Evolutionary conservation across 2,113 vertebrate genomes (phyloP).

Genomic region (Phainopepla nitens): DNA sequence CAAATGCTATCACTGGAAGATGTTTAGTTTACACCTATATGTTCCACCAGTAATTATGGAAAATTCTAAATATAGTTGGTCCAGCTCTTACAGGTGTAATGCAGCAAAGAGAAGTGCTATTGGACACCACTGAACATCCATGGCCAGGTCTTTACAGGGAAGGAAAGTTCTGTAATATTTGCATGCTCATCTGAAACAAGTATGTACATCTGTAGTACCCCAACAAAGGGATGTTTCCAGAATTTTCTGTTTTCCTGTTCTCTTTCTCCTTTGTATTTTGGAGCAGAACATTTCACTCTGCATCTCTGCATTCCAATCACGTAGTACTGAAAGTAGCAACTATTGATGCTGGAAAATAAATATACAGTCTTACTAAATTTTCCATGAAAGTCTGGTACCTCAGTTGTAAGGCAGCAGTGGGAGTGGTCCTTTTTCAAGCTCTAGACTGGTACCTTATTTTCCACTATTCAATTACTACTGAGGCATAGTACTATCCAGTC

Average conservation of each 20-base stretch:
- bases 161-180: not conserved
- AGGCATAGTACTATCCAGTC: not conserved
- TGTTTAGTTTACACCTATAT: not conserved
- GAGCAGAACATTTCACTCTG: not conserved
- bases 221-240: not conserved
- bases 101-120: not conserved
- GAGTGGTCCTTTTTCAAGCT: not conserved
- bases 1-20: not conserved
- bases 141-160: not conserved
- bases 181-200: not conserved
- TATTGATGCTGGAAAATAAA: not conserved
- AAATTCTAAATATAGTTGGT: not conserved
- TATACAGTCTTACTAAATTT: not conserved
- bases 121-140: not conserved
- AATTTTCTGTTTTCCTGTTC: not conserved
- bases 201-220: not conserved
- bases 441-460: not conserved
- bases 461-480: not conserved
- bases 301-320: not conserved
- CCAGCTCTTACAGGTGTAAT: not conserved
- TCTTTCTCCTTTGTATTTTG: not conserved
- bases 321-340: not conserved
- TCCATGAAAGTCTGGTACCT: not conserved
- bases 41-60: not conserved
- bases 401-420: not conserved